Conservation (phyloP, 2,113 vertebrate species). For the Dolichotis patagonum region DNA sequence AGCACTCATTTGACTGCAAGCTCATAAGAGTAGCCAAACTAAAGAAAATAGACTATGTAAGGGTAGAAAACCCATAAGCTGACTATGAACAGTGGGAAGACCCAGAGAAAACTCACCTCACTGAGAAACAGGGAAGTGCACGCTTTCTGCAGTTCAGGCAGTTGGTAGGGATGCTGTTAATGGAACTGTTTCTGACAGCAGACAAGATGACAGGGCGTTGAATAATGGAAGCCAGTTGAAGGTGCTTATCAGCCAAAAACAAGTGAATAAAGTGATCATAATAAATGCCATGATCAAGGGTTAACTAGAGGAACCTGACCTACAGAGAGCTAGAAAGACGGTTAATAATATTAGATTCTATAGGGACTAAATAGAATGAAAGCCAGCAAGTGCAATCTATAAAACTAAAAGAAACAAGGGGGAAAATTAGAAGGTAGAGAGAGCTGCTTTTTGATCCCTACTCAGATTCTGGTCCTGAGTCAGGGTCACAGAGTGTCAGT, state of each 20-base stretch:
- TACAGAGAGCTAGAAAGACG: background rate
- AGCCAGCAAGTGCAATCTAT: background rate
- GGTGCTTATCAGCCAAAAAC: background rate
- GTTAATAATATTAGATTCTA: background rate
- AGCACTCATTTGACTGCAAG: background rate
- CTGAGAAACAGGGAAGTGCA: background rate
- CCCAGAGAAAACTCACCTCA: background rate
- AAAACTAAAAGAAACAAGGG: background rate
- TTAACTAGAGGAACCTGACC: background rate
- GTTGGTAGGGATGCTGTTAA: no score
- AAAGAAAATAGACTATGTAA: background rate
- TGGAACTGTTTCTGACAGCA: background rate
- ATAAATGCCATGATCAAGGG: background rate
- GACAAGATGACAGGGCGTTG: background rate
- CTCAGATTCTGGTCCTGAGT: background rate
- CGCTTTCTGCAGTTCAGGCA: background rate
- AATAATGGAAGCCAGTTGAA: background rate
- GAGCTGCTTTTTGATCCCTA: background rate
- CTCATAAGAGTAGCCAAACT: background rate
- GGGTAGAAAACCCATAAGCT: background rate
- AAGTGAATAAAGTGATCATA: background rate
- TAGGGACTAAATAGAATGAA: background rate
- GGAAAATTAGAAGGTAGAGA: background rate
- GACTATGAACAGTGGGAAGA: background rate
- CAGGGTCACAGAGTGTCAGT: background rate